Percentiles rank a stretch among this genome's conserved stretches.
Evolutionary conservation across 2,888 invertebrate species (phyloP).

Genomic region (Cordilura impudica): DNA sequence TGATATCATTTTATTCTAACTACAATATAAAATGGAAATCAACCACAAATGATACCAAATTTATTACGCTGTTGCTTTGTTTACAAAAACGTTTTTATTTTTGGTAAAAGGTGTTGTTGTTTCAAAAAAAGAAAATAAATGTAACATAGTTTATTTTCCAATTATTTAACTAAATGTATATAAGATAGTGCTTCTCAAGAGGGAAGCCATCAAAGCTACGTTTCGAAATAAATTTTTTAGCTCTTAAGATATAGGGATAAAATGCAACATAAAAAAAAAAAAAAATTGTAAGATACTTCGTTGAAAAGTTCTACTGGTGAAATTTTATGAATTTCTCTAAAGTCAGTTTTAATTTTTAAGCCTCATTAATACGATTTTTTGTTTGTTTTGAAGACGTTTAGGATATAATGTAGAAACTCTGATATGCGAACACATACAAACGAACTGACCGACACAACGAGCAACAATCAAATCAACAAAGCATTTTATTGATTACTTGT

Average conservation of each 20-base stretch:
- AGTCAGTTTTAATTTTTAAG: no score
- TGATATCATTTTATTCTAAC: constrained; percentile 10
- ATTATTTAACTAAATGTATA: constrained; percentile 17
- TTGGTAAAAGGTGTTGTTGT: background rate
- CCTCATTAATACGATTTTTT: no score
- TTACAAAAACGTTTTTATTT: background rate
- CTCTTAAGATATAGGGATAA: no score
- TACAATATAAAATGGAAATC: background rate
- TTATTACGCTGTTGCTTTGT: constrained; percentile 23
- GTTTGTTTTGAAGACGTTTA: no score
- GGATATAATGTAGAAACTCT: no score
- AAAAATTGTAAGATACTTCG: no score
- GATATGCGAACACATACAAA: background rate
- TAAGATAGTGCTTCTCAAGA: background rate
- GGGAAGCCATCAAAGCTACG: no score
- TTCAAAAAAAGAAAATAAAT: constrained; percentile 14
- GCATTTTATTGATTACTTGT: background rate
- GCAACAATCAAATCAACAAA: background rate
- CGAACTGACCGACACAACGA: background rate
- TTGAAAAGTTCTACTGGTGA: no score
- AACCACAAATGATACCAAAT: constrained; percentile 32
- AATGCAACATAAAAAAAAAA: no score
- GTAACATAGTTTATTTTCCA: constrained; percentile 31
- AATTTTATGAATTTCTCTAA: no score
- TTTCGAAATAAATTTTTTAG: no score